Evolutionary conservation across 2,888 invertebrate genomes (phyloP).

Genomic region (Tiphia femorata): DNA sequence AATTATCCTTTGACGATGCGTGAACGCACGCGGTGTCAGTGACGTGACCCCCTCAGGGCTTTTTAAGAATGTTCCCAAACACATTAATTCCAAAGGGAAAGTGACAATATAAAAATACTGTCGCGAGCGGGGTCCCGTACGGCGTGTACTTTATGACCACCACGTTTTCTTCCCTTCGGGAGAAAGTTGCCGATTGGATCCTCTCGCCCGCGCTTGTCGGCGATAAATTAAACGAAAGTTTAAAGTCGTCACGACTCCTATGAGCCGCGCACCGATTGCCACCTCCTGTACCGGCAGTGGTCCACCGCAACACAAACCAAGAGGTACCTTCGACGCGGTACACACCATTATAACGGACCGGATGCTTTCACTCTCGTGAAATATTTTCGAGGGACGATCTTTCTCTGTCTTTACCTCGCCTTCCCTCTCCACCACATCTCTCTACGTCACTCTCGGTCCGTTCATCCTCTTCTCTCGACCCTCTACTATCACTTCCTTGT

Average conservation of each 20-base stretch:
- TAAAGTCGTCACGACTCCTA: conserved; percentile 44
- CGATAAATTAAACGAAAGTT: conserved; percentile 52
- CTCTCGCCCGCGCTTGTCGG: conserved; percentile 34
- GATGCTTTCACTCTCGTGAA: conserved; percentile 50
- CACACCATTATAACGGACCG: conserved; percentile 24
- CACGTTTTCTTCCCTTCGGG: conserved; percentile 39
- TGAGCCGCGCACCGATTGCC: conserved; percentile 38
- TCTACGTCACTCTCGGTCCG: too few species aligned
- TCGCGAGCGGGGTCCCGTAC: neutral
- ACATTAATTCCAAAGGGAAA: too few species aligned
- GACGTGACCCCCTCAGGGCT: too few species aligned
- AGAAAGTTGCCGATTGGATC: conserved; percentile 56
- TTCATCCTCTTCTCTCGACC: too few species aligned
- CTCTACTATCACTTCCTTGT: too few species aligned
- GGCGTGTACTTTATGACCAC: conserved; percentile 30
- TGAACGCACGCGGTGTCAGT: too few species aligned
- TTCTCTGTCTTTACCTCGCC: conserved; percentile 8
- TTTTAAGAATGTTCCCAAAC: too few species aligned
- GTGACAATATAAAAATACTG: too few species aligned
- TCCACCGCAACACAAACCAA: conserved; percentile 14
- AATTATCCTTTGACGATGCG: too few species aligned
- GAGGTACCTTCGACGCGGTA: conserved; percentile 19
- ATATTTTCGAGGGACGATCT: conserved; percentile 43
- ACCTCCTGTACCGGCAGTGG: conserved; percentile 22
- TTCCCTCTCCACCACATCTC: neutral